Evolutionary conservation across 2,888 invertebrate genomes (phyloP).

Genomic region (Marasmarcha lunaedactyla): DNA sequence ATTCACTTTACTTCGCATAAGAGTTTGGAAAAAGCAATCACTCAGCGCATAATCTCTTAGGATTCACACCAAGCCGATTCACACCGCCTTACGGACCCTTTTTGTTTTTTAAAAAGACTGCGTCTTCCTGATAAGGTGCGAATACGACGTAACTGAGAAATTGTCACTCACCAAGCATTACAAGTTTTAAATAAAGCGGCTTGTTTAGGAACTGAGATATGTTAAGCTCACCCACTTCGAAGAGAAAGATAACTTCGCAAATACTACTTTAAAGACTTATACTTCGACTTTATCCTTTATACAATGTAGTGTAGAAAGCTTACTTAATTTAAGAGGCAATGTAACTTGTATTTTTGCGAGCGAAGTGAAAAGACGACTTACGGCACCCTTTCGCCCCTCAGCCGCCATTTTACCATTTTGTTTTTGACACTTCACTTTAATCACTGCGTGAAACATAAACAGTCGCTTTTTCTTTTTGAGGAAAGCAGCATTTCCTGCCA

Average conservation of each 20-base stretch:
- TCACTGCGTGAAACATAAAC: constrained; percentile 61
- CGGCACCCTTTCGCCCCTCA: constrained; percentile 11
- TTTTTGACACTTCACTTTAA: constrained; percentile 68
- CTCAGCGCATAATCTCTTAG: constrained; percentile 65
- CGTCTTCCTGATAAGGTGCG: constrained; percentile 41
- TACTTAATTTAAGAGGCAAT: no score
- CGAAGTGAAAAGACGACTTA: no score
- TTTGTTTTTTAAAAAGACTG: constrained; percentile 55
- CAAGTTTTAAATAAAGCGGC: no score
- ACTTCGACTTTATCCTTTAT: no score
- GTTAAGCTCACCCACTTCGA: no score
- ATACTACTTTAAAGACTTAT: no score
- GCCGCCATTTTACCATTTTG: constrained; percentile 46
- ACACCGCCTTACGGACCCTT: constrained; percentile 35
- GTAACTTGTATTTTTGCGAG: no score
- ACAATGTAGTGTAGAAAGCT: no score
- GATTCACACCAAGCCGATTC: constrained; percentile 41
- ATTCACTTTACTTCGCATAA: constrained; percentile 48
- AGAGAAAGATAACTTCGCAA: no score
- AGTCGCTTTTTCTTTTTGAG: constrained; percentile 56
- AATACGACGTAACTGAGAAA: no score
- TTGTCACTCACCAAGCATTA: no score
- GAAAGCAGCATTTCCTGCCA: constrained; percentile 40
- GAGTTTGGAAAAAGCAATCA: constrained; percentile 63
- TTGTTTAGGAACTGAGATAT: no score